Evolutionary conservation across 2,888 invertebrate species (phyloP), one percentile per base, ranked within the genome.

Genomic region (Odontocolon sp.): DNA sequence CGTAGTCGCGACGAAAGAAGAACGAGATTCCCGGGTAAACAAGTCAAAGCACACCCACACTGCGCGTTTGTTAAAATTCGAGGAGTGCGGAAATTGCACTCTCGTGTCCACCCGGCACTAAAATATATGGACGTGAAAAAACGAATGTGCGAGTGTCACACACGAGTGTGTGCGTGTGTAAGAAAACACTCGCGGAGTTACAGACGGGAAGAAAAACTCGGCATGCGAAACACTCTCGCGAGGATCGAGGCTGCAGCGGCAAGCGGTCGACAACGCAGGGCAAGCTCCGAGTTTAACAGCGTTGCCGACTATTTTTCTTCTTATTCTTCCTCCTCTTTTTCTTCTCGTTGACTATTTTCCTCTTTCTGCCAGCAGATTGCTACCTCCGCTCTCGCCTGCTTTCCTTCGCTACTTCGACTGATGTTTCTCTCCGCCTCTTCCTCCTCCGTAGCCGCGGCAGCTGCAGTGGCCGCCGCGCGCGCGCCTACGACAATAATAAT

Each of bases 401-500:
- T 26, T 42, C 14, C 42, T 40, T 70, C 61, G 76, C 38, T 42
- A 57, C 56, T 69, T 36, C 66, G 66, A 67, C 57, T 54, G 45
- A 8, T 16, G 16, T 18, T 4, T 26, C 9, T 9, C 63, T 50
- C 52, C 52, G 31, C 61, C 70, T n/a, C 47, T 64, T 59, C 45
- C 70, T 66, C 61, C 54, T 28, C 31, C 66, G 36, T 36, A 64
- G 33, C 31, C 26, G 56, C n/a, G 11, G 50, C 52, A n/a, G 54
- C 54, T 33, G 50, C 50, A 36, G 21, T 26, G 42, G 38, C 52
- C 33, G 36, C 50, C 70, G 66, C 70, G 64, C 75, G 50, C 59
- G 54, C 54, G 70, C 66, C 52, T 47, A 52, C 66, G 50, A 50
- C 52, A 61, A 66, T 64, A 69, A 54, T 59, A 69, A 63, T 45